A percentile compares a stretch with the other conserved stretches of the same genome.
Conservation (phyloP, 2,797 vertebrate genomes). For the Trematomus bernacchii region DNA sequence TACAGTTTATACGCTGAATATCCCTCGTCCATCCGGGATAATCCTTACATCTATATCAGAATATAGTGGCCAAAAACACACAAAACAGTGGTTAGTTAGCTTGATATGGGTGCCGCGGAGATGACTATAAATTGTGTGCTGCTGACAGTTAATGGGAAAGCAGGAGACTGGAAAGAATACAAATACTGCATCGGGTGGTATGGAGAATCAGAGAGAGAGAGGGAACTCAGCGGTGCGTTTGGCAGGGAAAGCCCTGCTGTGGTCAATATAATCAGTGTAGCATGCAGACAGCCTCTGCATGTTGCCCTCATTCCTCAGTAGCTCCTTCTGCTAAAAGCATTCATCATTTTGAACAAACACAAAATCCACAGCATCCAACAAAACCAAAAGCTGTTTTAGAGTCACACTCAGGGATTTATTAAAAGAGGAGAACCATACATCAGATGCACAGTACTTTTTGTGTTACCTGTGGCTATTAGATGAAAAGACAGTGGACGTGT, state of each 20-base stretch:
- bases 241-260: slow-evolving; percentile 60
- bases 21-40: slow-evolving; percentile 65
- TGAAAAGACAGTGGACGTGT: slow-evolving; percentile 3
- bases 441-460: background rate
- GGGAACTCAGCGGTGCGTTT: slow-evolving; percentile 53
- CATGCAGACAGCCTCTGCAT: slow-evolving; percentile 48
- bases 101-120: slow-evolving; percentile 35
- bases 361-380: background rate
- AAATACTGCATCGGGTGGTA: slow-evolving; percentile 53
- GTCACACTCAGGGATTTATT: background rate
- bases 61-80: slow-evolving; percentile 56
- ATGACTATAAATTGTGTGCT: slow-evolving; percentile 43
- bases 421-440: background rate
- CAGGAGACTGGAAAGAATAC: slow-evolving; percentile 57
- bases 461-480: background rate
- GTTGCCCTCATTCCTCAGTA: slow-evolving; percentile 46
- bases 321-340: slow-evolving; percentile 33
- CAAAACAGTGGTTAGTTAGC: slow-evolving; percentile 38
- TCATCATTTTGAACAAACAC: slow-evolving; percentile 13
- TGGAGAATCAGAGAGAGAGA: slow-evolving; percentile 19
- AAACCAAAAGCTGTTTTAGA: slow-evolving; percentile 10
- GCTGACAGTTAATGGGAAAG: slow-evolving; percentile 72
- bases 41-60: slow-evolving; percentile 68
- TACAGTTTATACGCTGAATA: slow-evolving; percentile 46
- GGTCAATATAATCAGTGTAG: slow-evolving; percentile 60